Evolutionary conservation across 2,888 invertebrate genomes (phyloP).

Genomic region (Hofmannophila pseudospretella): DNA sequence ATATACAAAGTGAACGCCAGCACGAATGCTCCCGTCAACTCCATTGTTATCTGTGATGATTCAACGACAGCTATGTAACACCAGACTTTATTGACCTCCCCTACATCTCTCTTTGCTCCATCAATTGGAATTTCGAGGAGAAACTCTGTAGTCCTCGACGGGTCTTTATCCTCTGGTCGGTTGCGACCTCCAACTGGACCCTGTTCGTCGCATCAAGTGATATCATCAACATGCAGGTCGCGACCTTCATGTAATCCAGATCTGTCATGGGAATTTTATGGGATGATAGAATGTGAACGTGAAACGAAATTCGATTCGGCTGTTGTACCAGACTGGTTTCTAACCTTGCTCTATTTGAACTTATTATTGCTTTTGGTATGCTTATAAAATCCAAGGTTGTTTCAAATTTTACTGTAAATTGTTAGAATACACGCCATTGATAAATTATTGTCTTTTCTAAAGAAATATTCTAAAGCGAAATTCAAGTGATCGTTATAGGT

Average conservation of each 20-base stretch:
- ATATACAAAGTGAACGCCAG: conserved; percentile 27
- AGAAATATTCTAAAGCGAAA: too few relatives aligned
- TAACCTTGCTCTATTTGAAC: conserved; percentile 8
- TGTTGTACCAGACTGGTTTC: conserved; percentile 16
- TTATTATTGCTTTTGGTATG: conserved; percentile 1
- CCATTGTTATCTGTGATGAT: conserved; percentile 46
- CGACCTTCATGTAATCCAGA: conserved; percentile 56
- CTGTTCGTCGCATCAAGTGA: conserved; percentile 36
- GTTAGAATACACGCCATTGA: too few relatives aligned
- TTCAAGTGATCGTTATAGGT: too few relatives aligned
- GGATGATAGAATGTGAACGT: conserved; percentile 23
- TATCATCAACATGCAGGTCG: conserved; percentile 50
- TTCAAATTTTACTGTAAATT: too few relatives aligned
- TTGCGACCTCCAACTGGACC: conserved; percentile 32
- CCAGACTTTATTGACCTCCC: conserved; percentile 33
- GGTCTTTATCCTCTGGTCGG: conserved; percentile 31
- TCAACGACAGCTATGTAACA: conserved; percentile 32
- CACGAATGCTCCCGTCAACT: conserved; percentile 26
- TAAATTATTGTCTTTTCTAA: neutral
- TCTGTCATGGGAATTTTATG: conserved; percentile 38
- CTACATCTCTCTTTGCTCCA: conserved; percentile 18
- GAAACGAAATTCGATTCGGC: conserved; percentile 44
- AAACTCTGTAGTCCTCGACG: conserved; percentile 14
- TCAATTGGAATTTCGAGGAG: conserved; percentile 10
- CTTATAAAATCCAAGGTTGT: neutral